phyloP scores from a whole-genome alignment of 1,140 invertebrate genomes.

The Phymastichus coffea region DNA sequence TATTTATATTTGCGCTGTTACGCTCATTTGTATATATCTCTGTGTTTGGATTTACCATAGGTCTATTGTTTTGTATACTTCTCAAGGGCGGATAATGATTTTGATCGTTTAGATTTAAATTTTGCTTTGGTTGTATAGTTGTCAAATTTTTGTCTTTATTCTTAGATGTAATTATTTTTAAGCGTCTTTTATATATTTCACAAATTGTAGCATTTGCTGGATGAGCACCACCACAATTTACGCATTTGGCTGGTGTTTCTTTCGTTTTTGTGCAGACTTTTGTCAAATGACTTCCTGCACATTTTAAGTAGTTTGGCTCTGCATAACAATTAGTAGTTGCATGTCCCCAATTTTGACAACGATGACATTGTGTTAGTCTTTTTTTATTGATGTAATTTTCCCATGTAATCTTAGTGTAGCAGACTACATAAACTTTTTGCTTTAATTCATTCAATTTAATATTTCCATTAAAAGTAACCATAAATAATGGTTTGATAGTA shows the following conservation, averaged over 20 bases:
- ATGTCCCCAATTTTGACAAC: conserved; percentile 45
- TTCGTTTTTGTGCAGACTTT: conserved; percentile 34
- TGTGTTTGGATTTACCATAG: too few species aligned
- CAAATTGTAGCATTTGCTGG: conserved; percentile 36
- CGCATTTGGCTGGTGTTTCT: conserved; percentile 34
- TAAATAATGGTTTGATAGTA: conserved; percentile 22
- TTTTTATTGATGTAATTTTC: conserved; percentile 33
- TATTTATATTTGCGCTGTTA: too few species aligned
- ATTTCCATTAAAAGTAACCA: conserved; percentile 8
- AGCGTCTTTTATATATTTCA: conserved; percentile 12
- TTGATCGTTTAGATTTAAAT: not conserved
- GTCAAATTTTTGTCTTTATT: not conserved
- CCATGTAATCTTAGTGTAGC: conserved; percentile 32
- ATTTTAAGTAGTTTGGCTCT: conserved; percentile 41
- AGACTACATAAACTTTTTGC: conserved; percentile 12
- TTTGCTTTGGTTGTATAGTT: not conserved
- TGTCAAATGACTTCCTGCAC: conserved; percentile 39
- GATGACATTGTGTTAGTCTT: conserved; percentile 37
- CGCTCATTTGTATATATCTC: too few species aligned
- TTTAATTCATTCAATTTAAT: conserved; percentile 10
- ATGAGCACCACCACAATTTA: conserved; percentile 39
- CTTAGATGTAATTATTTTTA: conserved; percentile 2
- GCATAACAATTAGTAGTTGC: conserved; percentile 37
- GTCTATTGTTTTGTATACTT: too few species aligned
- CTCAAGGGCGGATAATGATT: conserved; percentile 14